These are phyloP conservation scores for Asarcornis scutulata DNA, from an alignment of 2,113 vertebrate species.

Conservation along the genomic window DNA sequence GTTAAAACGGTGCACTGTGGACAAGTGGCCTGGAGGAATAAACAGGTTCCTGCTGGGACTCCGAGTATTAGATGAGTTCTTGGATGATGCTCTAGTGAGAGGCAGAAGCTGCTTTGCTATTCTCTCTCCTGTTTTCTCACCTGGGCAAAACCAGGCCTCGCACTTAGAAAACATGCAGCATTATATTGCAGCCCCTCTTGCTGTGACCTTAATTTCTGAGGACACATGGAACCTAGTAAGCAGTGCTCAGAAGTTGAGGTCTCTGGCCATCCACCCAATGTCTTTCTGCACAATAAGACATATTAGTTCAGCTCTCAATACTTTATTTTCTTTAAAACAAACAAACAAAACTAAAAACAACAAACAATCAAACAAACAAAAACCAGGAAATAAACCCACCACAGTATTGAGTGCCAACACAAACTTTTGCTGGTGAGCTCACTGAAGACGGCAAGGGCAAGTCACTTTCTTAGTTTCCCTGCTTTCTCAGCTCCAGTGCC, in stretches of 20 bases:
- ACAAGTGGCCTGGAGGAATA: background rate
- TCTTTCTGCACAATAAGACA: background rate
- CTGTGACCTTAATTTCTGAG: background rate
- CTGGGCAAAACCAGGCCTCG: background rate
- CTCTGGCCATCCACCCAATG: background rate
- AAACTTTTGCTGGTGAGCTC: background rate
- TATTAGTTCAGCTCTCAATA: background rate
- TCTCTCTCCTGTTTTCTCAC: background rate
- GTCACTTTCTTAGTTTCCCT: background rate
- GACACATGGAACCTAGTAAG: background rate
- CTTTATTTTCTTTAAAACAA: background rate
- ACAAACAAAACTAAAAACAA: background rate
- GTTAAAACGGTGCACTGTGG: background rate
- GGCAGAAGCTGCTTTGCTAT: background rate
- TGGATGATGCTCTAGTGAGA: background rate
- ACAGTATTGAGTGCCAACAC: background rate
- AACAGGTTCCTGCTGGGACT: background rate
- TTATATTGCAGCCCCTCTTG: background rate
- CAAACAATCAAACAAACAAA: too few species aligned
- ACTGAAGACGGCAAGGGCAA: background rate
- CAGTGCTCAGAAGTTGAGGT: background rate
- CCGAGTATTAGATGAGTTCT: background rate
- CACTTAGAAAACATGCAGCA: accelerated
- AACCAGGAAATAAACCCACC: background rate
- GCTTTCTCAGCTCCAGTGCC: background rate